A percentile compares a stretch with the other conserved stretches of the same genome.
Evolutionary conservation across 1,140 invertebrate species (phyloP).

Genomic region (Maniola jurtina): DNA sequence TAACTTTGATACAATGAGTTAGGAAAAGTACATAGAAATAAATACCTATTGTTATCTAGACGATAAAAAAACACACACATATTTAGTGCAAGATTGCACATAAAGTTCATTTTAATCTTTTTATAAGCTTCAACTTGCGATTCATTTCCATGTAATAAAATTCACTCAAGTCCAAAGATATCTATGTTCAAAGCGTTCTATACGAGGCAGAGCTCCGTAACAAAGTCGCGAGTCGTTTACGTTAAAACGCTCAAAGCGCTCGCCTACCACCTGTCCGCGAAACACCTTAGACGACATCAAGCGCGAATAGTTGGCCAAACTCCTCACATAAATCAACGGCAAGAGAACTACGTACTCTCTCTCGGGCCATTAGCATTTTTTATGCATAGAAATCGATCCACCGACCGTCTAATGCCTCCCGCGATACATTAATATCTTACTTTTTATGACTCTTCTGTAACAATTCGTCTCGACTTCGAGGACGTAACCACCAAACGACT

Average conservation of each 20-base stretch:
- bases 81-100: too few species aligned
- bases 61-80: too few species aligned
- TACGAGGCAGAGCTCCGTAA: background rate
- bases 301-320: conserved; percentile 62
- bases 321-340: conserved; percentile 69
- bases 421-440: conserved; percentile 79
- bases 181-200: background rate
- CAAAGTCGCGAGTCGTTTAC: conserved; percentile 20
- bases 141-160: too few species aligned
- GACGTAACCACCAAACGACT: conserved; percentile 39
- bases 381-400: conserved; percentile 78
- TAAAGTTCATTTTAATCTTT: too few species aligned
- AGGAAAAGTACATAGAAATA: too few species aligned
- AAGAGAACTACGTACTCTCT: conserved; percentile 57
- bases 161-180: background rate
- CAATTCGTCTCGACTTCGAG: conserved; percentile 55
- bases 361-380: conserved; percentile 76
- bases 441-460: conserved; percentile 78
- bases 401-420: conserved; percentile 75
- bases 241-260: conserved; percentile 23
- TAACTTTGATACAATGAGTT: too few species aligned
- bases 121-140: too few species aligned
- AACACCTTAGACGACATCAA: conserved; percentile 51
- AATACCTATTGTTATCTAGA: too few species aligned
- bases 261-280: conserved; percentile 56